These are phyloP conservation scores for Zygaena filipendulae DNA, from an alignment of 2,888 invertebrate species.

Conservation along the genomic window DNA sequence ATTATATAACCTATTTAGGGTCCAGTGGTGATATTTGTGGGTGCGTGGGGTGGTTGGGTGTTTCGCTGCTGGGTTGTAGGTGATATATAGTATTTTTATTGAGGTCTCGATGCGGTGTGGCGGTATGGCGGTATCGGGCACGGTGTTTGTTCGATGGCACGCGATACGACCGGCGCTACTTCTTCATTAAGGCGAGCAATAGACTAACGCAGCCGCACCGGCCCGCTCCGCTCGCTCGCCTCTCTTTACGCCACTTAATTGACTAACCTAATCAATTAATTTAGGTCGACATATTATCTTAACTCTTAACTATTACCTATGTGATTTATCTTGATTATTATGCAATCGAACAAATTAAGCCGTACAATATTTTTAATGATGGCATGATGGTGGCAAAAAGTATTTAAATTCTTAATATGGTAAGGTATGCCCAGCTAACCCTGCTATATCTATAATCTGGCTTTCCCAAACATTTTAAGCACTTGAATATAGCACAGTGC, in stretches of 20 bases:
- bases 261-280: conserved; percentile 25
- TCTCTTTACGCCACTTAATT: conserved; percentile 31
- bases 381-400: no score
- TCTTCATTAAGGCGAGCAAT: conserved; percentile 31
- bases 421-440: no score
- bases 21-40: conserved; percentile 38
- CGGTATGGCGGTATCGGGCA: conserved; percentile 30
- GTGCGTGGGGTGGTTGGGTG: conserved; percentile 18
- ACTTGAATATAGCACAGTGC: no score
- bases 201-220: conserved; percentile 21
- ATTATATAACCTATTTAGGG: conserved; percentile 62
- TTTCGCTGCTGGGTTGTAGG: conserved; percentile 25
- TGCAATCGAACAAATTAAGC: no score
- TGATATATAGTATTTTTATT: conserved; percentile 59
- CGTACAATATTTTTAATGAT: no score
- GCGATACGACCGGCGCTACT: conserved; percentile 47
- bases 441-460: no score
- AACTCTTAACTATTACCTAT: not conserved
- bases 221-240: conserved; percentile 23
- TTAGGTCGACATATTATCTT: conserved; percentile 14
- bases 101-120: no score
- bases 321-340: no score
- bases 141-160: conserved; percentile 28
- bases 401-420: no score
- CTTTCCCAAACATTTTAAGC: no score